phyloP scores from a whole-genome alignment of 1,140 invertebrate genomes.

The Tigriopus japonicus region DNA sequence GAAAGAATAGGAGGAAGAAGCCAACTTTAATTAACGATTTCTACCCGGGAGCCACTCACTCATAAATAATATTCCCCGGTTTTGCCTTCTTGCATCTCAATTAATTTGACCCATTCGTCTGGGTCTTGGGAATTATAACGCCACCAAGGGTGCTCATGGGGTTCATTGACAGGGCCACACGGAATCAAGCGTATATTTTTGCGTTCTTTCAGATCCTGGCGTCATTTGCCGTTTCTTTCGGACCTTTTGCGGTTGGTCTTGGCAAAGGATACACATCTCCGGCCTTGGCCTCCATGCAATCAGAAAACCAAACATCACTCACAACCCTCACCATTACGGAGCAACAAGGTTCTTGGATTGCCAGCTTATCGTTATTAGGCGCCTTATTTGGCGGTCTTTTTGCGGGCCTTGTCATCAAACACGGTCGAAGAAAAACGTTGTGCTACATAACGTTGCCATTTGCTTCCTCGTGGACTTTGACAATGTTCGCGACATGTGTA shows the following conservation, averaged over 20 bases:
- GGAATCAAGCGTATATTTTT: neutral
- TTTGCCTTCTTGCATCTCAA: too few species aligned
- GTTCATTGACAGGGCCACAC: too few species aligned
- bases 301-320: constrained; percentile 15
- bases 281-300: constrained; percentile 53
- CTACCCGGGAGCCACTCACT: too few species aligned
- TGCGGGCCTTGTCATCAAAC: constrained; percentile 47
- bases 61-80: too few species aligned
- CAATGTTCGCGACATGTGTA: constrained; percentile 48
- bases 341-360: constrained; percentile 61
- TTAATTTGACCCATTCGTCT: too few species aligned
- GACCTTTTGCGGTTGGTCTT: constrained; percentile 54
- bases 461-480: constrained; percentile 50
- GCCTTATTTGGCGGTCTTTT: constrained; percentile 54
- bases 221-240: constrained; percentile 53
- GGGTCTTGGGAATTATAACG: too few species aligned
- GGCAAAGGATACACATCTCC: constrained; percentile 66
- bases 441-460: constrained; percentile 46
- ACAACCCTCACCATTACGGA: constrained; percentile 32
- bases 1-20: too few species aligned
- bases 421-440: constrained; percentile 44
- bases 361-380: constrained; percentile 52
- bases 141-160: too few species aligned
- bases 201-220: constrained; percentile 41
- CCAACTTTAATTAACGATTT: too few species aligned